Base-by-base conservation (phyloP, 1,140 invertebrate genomes). In the Drosophila guanche region DNA sequence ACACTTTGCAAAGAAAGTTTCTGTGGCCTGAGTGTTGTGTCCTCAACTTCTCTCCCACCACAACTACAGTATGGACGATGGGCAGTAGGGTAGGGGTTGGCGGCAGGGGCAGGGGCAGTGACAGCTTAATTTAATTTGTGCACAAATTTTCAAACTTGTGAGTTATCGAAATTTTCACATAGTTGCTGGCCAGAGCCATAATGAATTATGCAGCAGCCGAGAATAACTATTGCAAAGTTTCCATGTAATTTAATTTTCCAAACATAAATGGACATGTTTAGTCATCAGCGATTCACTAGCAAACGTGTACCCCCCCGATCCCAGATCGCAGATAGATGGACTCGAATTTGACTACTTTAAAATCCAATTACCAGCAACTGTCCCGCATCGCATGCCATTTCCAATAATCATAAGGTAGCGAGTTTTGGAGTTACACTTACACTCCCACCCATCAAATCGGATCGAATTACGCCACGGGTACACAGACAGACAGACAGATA, bases 1-100 rank as follows among this genome's bases (percentile, higher is more conserved):
- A 86, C 83, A 86, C 81, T 86, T 86, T 88, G 53, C 78, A 29
- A 88, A 78, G 74, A 88, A 88, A 88, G 65, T 86, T 86, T 86
- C 60, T 86, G 83, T 83, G 83, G 83, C 74, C 55, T 66, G 66
- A 70, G 83, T 71, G 70, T 78, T 81, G 77, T 86, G 53, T 40
- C 16, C 52, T 25, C 50, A 10, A 37, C 52, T 33, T 52, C 23
- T 52, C 23, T 23, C 25, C 25, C 33, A 37, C 33, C 33, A 37
- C 33, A 4, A 53, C 48, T 73, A 48, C 8, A 6, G 5, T 14
- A 5, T 22, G 40, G 22, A 43, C 29, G 20, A 20, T 27, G 41
- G 50, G 29, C 8, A 23, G 27, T 23, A 51, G 29, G 23, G 16
- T 48, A 58, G 42, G 45, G 37, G 48, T 22, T 37, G 37, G 50